Evolutionary conservation across 2,113 vertebrate genomes (phyloP), one percentile per base, ranked within the genome.

Genomic region (Mesembrinibis cayennensis): DNA sequence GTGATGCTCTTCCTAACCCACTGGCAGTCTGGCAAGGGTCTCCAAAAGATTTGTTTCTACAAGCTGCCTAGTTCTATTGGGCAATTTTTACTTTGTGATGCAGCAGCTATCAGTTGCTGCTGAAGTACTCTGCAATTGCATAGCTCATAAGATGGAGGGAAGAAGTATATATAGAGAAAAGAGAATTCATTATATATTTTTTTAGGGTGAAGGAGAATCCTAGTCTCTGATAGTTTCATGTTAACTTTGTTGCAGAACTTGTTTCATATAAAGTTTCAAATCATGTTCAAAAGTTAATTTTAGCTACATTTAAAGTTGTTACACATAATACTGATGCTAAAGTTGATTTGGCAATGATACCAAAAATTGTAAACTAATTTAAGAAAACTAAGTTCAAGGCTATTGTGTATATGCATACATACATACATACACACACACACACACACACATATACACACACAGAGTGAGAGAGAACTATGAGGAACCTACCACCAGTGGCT

Each of bases 401-500:
- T 87, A 11, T 32, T 16, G 14, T 44, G 16, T 22, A 52, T 7
- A 62, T 32, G 27, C 20, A 58, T 18, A 26, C 17, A 71, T 12
- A 56, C 10, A 74, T 2, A 55, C 11, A 49, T 21, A 27, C 22
- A 62, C 14, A 26, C 19, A 71, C 13, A 61, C 11, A 74, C 2
- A 40, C 10, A 40, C 40, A 40, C 40, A 40, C 40, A 40, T 10
- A 40, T 12, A 40, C 19, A 72, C 10, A 44, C 10, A 56, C 2
- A 34, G 5, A 80, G 25, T 6, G 6, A 73, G 32, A 82, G 22
- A 50, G 7, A 56, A 53, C n/a, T n/a, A 11, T 9, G 50, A 88
- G 49, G 29, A 91, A 89, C 89, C n/a, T 95, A 99, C 99, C 99
- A 98, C 91, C 96, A 77, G 98, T 98, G 23, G 77, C 92, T 94